A percentile compares a stretch with the other conserved stretches of the same genome.
phyloP scores from a whole-genome alignment of 1,140 invertebrate species.

The Heliconius hermathena region DNA sequence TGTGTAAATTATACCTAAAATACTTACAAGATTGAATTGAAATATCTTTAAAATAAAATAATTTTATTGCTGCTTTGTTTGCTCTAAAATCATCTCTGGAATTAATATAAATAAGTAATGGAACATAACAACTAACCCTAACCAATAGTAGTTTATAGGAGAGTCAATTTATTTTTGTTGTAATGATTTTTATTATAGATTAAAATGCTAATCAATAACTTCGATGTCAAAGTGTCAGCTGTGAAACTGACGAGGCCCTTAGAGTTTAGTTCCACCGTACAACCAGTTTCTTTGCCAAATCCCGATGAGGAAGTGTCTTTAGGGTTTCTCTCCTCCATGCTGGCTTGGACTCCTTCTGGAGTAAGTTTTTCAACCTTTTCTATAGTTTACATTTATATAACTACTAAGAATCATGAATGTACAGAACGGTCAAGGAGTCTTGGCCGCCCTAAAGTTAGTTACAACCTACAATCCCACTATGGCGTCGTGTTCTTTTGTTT shows the following conservation, averaged over 20 bases:
- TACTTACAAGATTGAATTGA: no score
- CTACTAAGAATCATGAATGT: neutral
- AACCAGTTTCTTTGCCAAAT: constrained; percentile 48
- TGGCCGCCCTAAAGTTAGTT: no score
- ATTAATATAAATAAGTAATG: no score
- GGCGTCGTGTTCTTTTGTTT: no score
- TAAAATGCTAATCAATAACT: constrained; percentile 70
- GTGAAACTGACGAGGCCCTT: constrained; percentile 51
- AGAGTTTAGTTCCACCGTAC: constrained; percentile 44
- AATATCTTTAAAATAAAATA: no score
- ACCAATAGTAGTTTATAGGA: no score
- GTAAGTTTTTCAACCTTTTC: constrained; percentile 35
- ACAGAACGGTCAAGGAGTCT: no score
- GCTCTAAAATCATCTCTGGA: no score
- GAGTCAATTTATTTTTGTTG: neutral
- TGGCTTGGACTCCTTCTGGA: constrained; percentile 68
- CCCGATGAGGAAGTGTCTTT: constrained; percentile 55
- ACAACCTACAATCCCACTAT: no score
- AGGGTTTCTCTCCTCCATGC: constrained; percentile 57
- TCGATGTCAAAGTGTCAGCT: constrained; percentile 66
- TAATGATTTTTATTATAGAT: constrained; percentile 46
- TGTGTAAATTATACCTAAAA: no score
- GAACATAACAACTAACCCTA: no score
- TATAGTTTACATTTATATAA: neutral
- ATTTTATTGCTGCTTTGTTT: no score